Conservation (phyloP, 2,797 vertebrate genomes). For the Cryptoblepharus egeriae region DNA sequence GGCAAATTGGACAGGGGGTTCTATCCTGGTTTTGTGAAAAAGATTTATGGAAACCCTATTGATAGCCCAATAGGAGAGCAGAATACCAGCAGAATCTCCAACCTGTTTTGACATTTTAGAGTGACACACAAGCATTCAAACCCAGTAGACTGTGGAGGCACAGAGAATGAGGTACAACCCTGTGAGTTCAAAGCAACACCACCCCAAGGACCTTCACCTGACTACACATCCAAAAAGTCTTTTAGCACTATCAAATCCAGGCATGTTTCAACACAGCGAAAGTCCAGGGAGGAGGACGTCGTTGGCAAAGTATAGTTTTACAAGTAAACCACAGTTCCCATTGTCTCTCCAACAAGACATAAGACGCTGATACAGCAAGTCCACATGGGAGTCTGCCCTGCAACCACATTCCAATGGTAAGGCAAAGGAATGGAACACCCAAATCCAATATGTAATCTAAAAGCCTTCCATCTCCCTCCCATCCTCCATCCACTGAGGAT, state of each 20-base stretch:
- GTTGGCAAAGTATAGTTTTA: not conserved
- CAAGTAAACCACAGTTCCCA: not conserved
- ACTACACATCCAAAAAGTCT: not conserved
- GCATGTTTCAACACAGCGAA: not conserved
- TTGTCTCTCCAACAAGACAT: not conserved
- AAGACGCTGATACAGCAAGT: constrained; percentile 22
- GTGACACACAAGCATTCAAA: too few relatives aligned
- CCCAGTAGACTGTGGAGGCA: too few relatives aligned
- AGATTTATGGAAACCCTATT: too few relatives aligned
- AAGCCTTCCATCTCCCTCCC: constrained; percentile 12
- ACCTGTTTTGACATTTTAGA: too few relatives aligned
- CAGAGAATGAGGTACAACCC: too few relatives aligned
- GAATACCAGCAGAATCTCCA: too few relatives aligned
- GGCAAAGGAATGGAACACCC: constrained; percentile 19
- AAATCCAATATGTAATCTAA: constrained; percentile 20
- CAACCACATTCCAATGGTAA: constrained; percentile 23
- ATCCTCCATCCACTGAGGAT: not conserved
- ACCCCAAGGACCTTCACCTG: not conserved
- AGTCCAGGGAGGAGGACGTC: not conserved
- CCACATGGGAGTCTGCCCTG: not conserved
- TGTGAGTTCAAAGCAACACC: too few relatives aligned
- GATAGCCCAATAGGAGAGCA: too few relatives aligned
- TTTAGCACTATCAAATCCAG: not conserved
- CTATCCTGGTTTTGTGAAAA: too few relatives aligned
- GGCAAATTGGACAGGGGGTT: too few relatives aligned